Percentiles rank a stretch among this genome's conserved stretches.
These are phyloP conservation scores for Eurytemora carolleeae DNA, from an alignment of 1,140 invertebrate species.

Conservation along the genomic window DNA sequence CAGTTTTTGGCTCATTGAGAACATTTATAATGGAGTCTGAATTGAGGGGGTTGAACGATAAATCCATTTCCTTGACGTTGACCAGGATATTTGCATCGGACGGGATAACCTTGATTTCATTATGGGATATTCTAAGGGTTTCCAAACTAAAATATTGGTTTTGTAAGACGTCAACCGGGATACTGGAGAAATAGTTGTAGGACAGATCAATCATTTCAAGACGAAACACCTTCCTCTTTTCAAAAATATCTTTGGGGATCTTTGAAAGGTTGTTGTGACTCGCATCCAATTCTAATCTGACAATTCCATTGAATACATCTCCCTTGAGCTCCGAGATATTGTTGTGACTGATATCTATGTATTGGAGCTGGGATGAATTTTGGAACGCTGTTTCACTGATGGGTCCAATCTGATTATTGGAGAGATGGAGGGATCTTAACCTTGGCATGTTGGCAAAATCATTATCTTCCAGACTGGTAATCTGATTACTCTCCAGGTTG, in stretches of 20 bases:
- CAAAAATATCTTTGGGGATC: conserved; percentile 63
- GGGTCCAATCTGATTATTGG: conserved; percentile 50
- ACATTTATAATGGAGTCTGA: conserved; percentile 48
- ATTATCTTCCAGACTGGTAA: conserved; percentile 54
- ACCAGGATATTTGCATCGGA: conserved; percentile 61
- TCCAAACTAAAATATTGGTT: conserved; percentile 59
- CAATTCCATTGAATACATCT: conserved; percentile 56
- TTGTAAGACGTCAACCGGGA: conserved; percentile 53
- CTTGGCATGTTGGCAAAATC: conserved; percentile 57
- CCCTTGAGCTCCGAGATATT: conserved; percentile 50
- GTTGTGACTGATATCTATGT: conserved; percentile 51
- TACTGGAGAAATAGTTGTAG: conserved; percentile 48
- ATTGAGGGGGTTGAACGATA: conserved; percentile 62
- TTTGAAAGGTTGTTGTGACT: conserved; percentile 47
- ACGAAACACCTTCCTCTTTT: conserved; percentile 48
- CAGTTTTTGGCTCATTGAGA: conserved; percentile 66
- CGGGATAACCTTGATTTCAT: conserved; percentile 52
- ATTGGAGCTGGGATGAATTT: conserved; percentile 66
- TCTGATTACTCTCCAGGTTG: conserved; percentile 48
- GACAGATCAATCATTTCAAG: conserved; percentile 59
- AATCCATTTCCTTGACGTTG: conserved; percentile 62
- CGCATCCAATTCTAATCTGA: conserved; percentile 52
- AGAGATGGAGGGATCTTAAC: conserved; percentile 42
- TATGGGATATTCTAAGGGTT: conserved; percentile 52
- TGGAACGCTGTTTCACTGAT: conserved; percentile 68